Evolutionary conservation across 35 echinoderm and acorn worm species (phyloP), one percentile per base, ranked within the genome.

Genomic region (Heliocidaris tuberculata): DNA sequence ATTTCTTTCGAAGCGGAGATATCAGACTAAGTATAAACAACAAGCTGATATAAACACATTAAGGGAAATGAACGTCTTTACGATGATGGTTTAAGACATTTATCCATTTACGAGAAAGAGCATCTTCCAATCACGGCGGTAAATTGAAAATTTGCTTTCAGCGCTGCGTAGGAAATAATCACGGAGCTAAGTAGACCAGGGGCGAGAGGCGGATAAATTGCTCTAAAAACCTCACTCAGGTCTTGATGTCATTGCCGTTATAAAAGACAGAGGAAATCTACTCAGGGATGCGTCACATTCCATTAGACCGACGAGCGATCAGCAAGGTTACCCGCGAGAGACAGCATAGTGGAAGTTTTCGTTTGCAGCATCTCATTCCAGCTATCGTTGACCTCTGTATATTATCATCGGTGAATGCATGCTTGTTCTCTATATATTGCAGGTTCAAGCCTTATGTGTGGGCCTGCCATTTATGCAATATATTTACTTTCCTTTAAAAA

Each of bases 61-160:
- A 78, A 78, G 65, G 65, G 27, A 78, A n/a, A 21, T 78, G 19
- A 21, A 78, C 65, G 17, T 78, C 65, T 78, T 78, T 78, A 78
- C 21, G 24, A 78, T 78, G 65, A 78, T 78, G 27, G 8, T 78
- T 78, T n/a, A 78, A 78, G 65, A 78, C 65, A 78, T 78, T n/a
- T 78, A 78, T 78, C 65, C 65, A 78, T 78, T 16, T 27, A 78
- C 65, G 4, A n/a, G 65, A 78, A 78, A 78, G 8, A 78, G 19
- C 65, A 78, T 78, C 65, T 78, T 24, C 65, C 27, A 78, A 78
- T 78, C 65, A 27, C 65, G 65, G 21, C 19, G 7, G 65, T 27
- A 78, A 78, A 21, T 78, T n/a, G 65, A 78, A 78, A 78, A 78
- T 78, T 78, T 78, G 65, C 65, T 78, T 78, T 78, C 65, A 78